These are phyloP conservation scores for Emydura subglobosa DNA, from an alignment of 2,113 vertebrate species.

Conservation along the genomic window DNA sequence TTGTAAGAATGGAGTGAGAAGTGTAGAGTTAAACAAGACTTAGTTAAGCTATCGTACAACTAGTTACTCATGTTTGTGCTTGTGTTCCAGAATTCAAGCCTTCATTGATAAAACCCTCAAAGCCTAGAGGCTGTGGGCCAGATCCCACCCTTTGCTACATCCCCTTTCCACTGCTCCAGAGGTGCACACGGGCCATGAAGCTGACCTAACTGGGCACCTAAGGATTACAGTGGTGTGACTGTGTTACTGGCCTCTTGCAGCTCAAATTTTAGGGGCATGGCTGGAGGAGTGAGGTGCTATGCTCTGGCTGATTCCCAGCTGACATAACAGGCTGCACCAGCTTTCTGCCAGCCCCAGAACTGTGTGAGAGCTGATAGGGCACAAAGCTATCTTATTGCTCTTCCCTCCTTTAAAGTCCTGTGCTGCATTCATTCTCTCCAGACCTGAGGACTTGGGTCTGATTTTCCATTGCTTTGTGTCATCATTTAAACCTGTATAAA, in stretches of 20 bases:
- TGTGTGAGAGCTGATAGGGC: background rate
- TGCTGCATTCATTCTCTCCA: background rate
- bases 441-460: background rate
- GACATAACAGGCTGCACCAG: background rate
- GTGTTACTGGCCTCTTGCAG: background rate
- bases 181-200: background rate
- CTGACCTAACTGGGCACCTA: background rate
- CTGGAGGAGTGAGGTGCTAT: background rate
- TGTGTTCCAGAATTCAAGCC: background rate
- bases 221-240: background rate
- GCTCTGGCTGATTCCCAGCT: background rate
- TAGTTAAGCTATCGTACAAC: background rate
- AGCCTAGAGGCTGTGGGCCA: accelerated
- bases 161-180: background rate
- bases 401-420: background rate
- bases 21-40: background rate
- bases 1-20: background rate
- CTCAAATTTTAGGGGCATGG: background rate
- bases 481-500: background rate
- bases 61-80: background rate
- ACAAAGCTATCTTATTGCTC: background rate
- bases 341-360: background rate
- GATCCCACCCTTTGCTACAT: background rate
- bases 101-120: background rate
- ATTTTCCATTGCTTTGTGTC: background rate